Percentiles rank a stretch among this genome's conserved stretches.
phyloP scores from a whole-genome alignment of 2,113 vertebrate genomes.

The Athene cunicularia region DNA sequence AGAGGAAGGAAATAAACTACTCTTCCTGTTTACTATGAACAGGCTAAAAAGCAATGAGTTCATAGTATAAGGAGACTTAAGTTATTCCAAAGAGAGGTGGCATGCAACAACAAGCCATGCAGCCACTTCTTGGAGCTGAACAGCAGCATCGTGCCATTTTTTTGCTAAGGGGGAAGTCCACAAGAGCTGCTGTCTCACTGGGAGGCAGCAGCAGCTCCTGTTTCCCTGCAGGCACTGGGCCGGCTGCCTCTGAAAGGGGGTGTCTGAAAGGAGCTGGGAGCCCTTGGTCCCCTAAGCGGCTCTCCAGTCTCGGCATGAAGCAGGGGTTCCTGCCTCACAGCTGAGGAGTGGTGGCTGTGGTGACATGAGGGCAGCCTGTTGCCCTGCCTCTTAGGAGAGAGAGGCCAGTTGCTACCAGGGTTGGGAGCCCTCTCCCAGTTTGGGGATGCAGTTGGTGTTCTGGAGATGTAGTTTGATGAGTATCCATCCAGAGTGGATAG shows the following conservation, averaged over 20 bases:
- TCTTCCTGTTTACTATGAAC: constrained; percentile 19
- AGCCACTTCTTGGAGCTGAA: not conserved
- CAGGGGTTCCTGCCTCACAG: not conserved
- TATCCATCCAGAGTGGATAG: not conserved
- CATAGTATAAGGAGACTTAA: not conserved
- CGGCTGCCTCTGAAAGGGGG: not conserved
- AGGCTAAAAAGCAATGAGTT: not conserved
- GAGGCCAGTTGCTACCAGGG: not conserved
- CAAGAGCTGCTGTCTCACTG: not conserved
- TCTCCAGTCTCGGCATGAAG: not conserved
- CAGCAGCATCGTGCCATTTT: not conserved
- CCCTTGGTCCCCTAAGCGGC: not conserved
- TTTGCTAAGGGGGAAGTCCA: not conserved
- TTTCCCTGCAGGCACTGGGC: not conserved
- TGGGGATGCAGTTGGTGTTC: not conserved
- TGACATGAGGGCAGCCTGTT: not conserved
- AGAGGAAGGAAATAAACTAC: constrained; percentile 38
- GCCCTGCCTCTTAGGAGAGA: not conserved
- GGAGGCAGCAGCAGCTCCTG: not conserved
- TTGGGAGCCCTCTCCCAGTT: not conserved
- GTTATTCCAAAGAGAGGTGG: not conserved
- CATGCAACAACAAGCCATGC: not conserved
- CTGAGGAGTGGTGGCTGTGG: not conserved
- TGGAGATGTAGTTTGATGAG: not conserved
- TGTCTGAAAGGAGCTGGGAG: not conserved